A percentile compares a stretch with the other conserved stretches of the same genome.
These are phyloP conservation scores for Macrophya alboannulata DNA, from an alignment of 2,888 invertebrate species.

Conservation along the genomic window DNA sequence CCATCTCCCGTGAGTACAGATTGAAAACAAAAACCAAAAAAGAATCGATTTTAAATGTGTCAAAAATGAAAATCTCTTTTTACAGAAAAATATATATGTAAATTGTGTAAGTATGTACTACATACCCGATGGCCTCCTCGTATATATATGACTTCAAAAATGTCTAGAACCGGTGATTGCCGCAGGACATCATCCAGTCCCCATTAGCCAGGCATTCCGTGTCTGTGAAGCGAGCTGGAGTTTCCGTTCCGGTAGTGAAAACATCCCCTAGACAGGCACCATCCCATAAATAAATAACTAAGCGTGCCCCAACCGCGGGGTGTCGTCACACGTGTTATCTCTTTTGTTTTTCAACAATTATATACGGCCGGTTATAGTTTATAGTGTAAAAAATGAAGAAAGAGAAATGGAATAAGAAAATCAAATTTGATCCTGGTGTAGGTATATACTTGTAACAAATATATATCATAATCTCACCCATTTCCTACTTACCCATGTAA, in stretches of 20 bases:
- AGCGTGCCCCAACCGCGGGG: slow-evolving; percentile 34
- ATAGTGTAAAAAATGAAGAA: background rate
- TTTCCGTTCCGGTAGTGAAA: slow-evolving; percentile 42
- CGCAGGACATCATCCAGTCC: slow-evolving; percentile 28
- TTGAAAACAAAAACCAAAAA: too few relatives aligned
- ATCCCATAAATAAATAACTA: slow-evolving; percentile 44
- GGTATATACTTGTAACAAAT: too few relatives aligned
- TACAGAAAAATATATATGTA: background rate
- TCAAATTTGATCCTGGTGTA: background rate
- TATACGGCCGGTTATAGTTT: background rate
- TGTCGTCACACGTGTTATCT: slow-evolving; percentile 23
- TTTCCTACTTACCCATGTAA: background rate
- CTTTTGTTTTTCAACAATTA: background rate
- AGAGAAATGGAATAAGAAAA: background rate
- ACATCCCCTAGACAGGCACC: slow-evolving; percentile 42
- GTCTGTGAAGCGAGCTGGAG: slow-evolving; percentile 24
- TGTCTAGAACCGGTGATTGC: slow-evolving; percentile 14
- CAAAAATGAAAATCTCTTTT: background rate
- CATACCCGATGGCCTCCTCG: background rate
- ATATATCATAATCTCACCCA: too few relatives aligned
- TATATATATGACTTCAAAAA: background rate
- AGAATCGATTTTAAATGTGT: background rate
- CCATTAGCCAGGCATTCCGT: slow-evolving; percentile 43
- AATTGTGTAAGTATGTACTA: background rate
- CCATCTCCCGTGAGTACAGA: too few relatives aligned